A percentile compares a stretch with the other conserved stretches of the same genome.
Evolutionary conservation across 2,113 vertebrate species (phyloP).

Genomic region (Origma solitaria): DNA sequence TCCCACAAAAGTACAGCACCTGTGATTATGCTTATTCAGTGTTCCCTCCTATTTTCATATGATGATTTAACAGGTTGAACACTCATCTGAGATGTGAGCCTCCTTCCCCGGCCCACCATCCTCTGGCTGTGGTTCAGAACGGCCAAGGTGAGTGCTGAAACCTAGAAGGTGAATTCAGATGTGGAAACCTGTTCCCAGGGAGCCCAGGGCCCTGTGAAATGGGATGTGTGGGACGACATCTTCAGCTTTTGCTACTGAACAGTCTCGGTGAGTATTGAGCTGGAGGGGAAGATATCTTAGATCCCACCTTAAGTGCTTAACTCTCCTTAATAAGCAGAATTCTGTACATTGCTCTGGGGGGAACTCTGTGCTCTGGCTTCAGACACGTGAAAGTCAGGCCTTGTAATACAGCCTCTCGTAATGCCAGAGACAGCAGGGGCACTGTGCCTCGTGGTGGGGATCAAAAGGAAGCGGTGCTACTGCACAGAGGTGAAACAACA

Average conservation of each 20-base stretch:
- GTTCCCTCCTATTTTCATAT: not conserved
- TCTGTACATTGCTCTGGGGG: not conserved
- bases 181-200: not conserved
- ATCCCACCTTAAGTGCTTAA: not conserved
- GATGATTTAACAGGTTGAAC: not conserved
- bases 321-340: not conserved
- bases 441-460: not conserved
- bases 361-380: not conserved
- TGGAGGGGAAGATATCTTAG: not conserved
- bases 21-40: not conserved
- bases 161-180: not conserved
- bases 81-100: not conserved
- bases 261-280: not conserved
- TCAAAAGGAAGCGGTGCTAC: not conserved
- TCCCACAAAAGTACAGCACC: not conserved
- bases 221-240: not conserved
- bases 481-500: not conserved
- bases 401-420: fast-evolving
- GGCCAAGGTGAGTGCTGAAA: not conserved
- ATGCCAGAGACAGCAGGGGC: not conserved
- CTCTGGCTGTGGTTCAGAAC: not conserved
- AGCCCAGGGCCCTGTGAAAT: not conserved
- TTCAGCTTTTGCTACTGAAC: not conserved
- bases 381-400: not conserved
- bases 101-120: not conserved